phyloP scores from a whole-genome alignment of 2,797 vertebrate species.

The Sebastes vulpes region DNA sequence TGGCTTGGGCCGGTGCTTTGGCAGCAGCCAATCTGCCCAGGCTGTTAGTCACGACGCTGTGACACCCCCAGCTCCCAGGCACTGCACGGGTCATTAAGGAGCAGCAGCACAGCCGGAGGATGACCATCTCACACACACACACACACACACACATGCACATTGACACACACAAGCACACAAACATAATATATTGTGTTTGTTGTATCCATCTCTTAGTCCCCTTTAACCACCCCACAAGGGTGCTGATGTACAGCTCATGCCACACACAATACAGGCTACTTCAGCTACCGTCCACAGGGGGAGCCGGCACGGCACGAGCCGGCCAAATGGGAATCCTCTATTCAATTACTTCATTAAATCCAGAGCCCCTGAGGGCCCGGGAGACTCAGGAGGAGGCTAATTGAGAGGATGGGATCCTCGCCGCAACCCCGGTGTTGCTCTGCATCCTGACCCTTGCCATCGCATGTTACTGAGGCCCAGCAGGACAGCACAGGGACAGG shows the following conservation, averaged over 20 bases:
- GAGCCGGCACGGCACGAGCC: conserved; percentile 20
- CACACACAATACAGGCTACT: neutral
- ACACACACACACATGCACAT: conserved; percentile 24
- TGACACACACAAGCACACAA: conserved; percentile 33
- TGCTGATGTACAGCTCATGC: neutral
- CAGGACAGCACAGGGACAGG: conserved; percentile 4
- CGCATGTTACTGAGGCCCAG: conserved; percentile 31
- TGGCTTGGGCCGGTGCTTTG: conserved; percentile 53
- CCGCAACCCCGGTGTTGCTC: conserved; percentile 15
- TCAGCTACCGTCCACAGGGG: conserved; percentile 29
- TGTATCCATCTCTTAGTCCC: neutral
- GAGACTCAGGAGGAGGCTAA: conserved; percentile 49
- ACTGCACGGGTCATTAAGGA: conserved; percentile 80
- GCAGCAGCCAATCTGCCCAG: conserved; percentile 64
- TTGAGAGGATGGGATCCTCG: conserved; percentile 54
- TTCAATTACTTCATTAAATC: conserved; percentile 77
- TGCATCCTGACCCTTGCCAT: conserved; percentile 55
- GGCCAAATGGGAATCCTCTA: conserved; percentile 61
- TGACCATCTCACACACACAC: conserved; percentile 46
- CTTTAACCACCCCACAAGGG: neutral
- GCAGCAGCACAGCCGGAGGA: conserved; percentile 54
- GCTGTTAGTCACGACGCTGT: conserved; percentile 76
- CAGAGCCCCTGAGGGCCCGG: conserved; percentile 19
- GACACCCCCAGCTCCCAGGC: conserved; percentile 67
- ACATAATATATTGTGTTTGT: conserved; percentile 19